These are phyloP conservation scores for Eupsittula cactorum DNA, from an alignment of 2,113 vertebrate genomes.

Conservation along the genomic window DNA sequence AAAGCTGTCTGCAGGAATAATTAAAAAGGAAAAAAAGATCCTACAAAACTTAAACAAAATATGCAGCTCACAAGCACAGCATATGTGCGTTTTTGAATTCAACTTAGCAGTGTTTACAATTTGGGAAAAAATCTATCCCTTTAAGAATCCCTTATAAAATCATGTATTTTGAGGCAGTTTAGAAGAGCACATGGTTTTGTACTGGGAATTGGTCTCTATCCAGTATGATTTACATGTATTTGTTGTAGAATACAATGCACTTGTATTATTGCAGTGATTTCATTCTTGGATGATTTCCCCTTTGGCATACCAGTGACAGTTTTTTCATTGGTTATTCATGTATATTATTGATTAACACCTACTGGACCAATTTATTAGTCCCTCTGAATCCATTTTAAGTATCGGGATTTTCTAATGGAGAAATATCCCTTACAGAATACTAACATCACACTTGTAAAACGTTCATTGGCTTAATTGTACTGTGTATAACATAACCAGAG, in stretches of 20 bases:
- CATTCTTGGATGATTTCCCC: constrained; percentile 77
- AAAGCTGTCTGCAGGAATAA: constrained; percentile 49
- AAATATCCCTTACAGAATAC: constrained; percentile 41
- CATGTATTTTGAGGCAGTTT: background rate
- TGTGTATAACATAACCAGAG: background rate
- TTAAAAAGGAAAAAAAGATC: background rate
- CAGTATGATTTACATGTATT: constrained; percentile 64
- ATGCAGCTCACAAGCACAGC: background rate
- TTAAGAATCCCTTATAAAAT: background rate
- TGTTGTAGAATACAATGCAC: constrained; percentile 67
- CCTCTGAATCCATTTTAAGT: constrained; percentile 69
- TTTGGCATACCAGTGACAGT: constrained; percentile 61
- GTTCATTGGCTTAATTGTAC: background rate
- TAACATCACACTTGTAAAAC: constrained; percentile 45
- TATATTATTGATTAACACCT: constrained; percentile 74
- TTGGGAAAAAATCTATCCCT: background rate
- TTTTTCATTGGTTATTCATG: constrained; percentile 77
- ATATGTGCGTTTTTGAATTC: background rate
- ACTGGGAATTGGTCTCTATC: constrained; percentile 56
- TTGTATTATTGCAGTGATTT: constrained; percentile 68
- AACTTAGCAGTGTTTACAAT: background rate
- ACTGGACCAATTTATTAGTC: constrained; percentile 72
- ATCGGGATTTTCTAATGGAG: constrained; percentile 37
- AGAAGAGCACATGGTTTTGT: constrained; percentile 1
- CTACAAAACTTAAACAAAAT: constrained; percentile 9